Conservation (phyloP, 1,140 invertebrate genomes). For the Phthorimaea operculella region DNA sequence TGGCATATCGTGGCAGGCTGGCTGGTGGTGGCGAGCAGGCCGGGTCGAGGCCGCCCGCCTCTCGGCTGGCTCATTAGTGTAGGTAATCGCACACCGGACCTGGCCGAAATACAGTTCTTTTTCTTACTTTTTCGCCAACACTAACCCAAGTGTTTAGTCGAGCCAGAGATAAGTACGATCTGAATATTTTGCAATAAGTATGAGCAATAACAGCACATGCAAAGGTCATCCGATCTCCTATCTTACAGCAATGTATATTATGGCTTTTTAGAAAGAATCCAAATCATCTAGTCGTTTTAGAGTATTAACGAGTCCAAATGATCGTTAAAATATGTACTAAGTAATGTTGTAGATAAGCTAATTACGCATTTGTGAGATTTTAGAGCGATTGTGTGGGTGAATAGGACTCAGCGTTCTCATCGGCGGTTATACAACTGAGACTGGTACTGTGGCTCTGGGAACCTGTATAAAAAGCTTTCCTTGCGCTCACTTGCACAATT, state of each 20-base stretch:
- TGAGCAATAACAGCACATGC: no score
- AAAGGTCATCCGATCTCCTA: no score
- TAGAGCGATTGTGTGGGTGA: not conserved
- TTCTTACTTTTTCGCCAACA: not conserved
- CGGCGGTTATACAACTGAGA: not conserved
- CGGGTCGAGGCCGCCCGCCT: slow-evolving; percentile 35
- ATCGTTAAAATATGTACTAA: no score
- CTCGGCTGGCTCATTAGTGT: slow-evolving; percentile 10
- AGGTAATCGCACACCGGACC: not conserved
- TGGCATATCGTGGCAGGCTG: slow-evolving; percentile 1
- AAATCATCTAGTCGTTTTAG: no score
- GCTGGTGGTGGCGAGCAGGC: not conserved
- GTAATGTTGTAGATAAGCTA: no score
- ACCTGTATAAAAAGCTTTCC: not conserved
- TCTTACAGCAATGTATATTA: no score
- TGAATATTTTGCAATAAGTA: no score
- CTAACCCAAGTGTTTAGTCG: no score
- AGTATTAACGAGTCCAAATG: no score
- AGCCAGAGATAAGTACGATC: no score
- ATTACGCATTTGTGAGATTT: not conserved
- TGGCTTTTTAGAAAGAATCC: no score
- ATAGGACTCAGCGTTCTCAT: slow-evolving; percentile 1
- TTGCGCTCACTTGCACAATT: not conserved
- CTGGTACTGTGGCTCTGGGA: not conserved
- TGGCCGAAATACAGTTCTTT: not conserved